phyloP scores from a whole-genome alignment of 2,888 invertebrate genomes.

The Amblyjoppa fuscipennis region DNA sequence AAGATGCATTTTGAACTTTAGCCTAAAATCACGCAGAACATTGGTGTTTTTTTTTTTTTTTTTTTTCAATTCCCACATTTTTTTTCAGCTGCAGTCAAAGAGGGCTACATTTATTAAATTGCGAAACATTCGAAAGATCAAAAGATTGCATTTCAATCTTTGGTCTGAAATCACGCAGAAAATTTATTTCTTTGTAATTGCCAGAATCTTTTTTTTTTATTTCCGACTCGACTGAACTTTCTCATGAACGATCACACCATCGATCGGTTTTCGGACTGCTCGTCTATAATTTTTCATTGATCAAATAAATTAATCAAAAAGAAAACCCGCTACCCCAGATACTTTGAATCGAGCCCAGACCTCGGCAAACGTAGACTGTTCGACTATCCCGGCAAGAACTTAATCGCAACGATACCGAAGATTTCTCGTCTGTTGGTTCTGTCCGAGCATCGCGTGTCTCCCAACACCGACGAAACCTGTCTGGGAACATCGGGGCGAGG shows the following conservation, averaged over 20 bases:
- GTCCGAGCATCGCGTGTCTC: conserved; percentile 41
- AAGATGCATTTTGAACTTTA: too few species aligned
- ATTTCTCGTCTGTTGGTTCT: conserved; percentile 32
- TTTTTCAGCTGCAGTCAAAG: background rate
- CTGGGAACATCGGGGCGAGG: conserved; percentile 46
- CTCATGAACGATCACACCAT: background rate
- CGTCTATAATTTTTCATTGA: background rate
- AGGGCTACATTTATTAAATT: too few species aligned
- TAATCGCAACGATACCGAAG: conserved; percentile 51
- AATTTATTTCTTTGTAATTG: too few species aligned
- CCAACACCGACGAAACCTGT: conserved; percentile 33
- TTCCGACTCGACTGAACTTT: background rate
- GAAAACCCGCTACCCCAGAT: background rate
- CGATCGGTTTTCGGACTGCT: background rate
- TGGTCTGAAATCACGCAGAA: too few species aligned
- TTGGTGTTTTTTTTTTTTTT: too few species aligned
- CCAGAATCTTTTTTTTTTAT: background rate
- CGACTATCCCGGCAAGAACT: conserved; percentile 26
- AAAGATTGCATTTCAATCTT: too few species aligned
- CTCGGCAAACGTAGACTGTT: background rate
- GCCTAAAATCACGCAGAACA: too few species aligned
- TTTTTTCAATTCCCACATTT: background rate
- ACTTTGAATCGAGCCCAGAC: background rate
- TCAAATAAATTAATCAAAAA: background rate
- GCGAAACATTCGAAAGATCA: too few species aligned